A percentile compares a stretch with the other conserved stretches of the same genome.
These are phyloP conservation scores for Oenanthe melanoleuca DNA, from an alignment of 2,113 vertebrate genomes.

Conservation along the genomic window DNA sequence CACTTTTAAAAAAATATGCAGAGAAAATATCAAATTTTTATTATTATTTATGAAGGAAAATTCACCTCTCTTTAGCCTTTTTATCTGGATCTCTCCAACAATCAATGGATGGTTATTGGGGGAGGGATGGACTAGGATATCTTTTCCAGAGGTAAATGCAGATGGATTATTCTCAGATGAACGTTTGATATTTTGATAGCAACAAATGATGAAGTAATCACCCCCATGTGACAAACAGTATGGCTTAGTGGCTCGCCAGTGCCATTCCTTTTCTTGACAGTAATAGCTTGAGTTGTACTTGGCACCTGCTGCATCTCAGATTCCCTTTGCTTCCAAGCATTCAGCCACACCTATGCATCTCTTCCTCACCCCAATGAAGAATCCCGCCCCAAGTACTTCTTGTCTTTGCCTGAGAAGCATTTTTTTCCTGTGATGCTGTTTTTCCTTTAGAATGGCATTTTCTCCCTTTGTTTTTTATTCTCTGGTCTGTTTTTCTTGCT, in stretches of 20 bases:
- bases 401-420: neutral
- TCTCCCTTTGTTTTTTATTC: neutral
- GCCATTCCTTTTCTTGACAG: neutral
- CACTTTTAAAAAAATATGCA: neutral
- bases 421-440: neutral
- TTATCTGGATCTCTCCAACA: neutral
- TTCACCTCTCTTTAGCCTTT: neutral
- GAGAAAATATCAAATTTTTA: neutral
- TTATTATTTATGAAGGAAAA: neutral
- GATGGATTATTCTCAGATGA: neutral
- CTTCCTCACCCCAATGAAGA: neutral
- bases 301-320: neutral
- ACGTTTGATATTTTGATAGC: neutral
- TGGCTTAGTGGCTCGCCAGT: neutral
- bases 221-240: neutral
- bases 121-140: neutral
- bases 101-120: neutral
- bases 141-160: neutral
- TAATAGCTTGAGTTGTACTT: neutral
- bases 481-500: neutral
- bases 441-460: neutral
- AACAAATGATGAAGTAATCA: neutral
- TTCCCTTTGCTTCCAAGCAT: neutral
- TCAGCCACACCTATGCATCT: neutral
- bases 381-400: neutral